Evolutionary conservation across 1,140 invertebrate species (phyloP).

Genomic region (Aplysia californica): DNA sequence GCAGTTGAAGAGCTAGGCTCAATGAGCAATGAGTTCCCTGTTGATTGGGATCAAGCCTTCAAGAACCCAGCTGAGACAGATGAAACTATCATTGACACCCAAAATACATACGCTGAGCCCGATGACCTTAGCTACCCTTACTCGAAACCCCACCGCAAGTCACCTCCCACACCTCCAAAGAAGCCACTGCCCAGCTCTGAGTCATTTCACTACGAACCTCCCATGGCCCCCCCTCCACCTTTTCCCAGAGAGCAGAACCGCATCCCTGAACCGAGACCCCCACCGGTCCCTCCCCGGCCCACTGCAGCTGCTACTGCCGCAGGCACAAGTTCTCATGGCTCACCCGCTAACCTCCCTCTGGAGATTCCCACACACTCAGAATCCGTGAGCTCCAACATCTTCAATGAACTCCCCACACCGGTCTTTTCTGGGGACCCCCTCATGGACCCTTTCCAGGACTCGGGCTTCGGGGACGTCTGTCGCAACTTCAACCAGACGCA

Average conservation of each 20-base stretch:
- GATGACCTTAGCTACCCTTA: too few relatives aligned
- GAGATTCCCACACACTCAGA: neutral
- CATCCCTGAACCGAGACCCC: neutral
- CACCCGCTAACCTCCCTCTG: neutral
- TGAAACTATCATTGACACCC: too few relatives aligned
- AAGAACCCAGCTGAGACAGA: too few relatives aligned
- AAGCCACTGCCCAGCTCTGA: neutral
- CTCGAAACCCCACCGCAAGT: neutral
- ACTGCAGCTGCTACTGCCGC: neutral
- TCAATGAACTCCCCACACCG: neutral
- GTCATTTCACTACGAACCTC: neutral
- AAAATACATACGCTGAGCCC: too few relatives aligned
- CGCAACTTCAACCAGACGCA: constrained; percentile 18
- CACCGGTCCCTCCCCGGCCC: constrained; percentile 8
- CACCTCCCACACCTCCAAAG: neutral
- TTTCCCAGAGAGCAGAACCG: constrained; percentile 16
- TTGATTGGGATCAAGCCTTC: too few relatives aligned
- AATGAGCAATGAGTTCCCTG: too few relatives aligned
- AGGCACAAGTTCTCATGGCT: neutral
- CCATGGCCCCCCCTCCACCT: constrained; percentile 12
- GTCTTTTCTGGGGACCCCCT: neutral
- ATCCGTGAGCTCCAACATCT: neutral
- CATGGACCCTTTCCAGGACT: constrained; percentile 4
- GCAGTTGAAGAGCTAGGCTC: too few relatives aligned
- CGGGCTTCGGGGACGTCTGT: constrained; percentile 7